Evolutionary conservation across 2,113 vertebrate genomes (phyloP), one percentile per base, ranked within the genome.

Genomic region (Myotis yumanensis): DNA sequence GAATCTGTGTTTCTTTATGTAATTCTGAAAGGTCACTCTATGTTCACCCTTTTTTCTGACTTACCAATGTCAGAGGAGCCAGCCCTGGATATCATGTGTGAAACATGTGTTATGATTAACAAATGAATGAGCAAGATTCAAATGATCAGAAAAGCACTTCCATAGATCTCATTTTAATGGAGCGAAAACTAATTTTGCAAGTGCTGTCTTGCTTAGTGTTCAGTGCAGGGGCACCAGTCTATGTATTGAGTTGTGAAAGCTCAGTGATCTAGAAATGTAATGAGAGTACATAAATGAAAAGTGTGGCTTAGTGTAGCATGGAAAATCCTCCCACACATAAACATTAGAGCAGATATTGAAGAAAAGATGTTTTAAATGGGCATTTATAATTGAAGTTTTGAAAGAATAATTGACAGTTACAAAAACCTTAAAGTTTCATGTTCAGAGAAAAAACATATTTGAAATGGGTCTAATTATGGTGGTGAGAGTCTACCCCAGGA

Each of bases 321-420:
- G 71, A 96, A 97, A 97, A 9, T 14, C 59, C 54, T 95, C 2
- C 22, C 7, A 96, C 73, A 96, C 77, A 90, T 54, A 96, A 97
- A 28, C 10, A 76, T 57, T 84, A 86, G 40, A 66, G 15, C 37
- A 54, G 43, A 54, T 76, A 46, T 40, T 84, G 66, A 22, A 81
- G 59, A 88, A 85, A 18, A 75, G 18, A 62, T 87, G 12, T 17
- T 37, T 91, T 93, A 92, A 81, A 14, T 7, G 94, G 51, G 91
- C n/a, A 80, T 81, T 97, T 81, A 59, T 57, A 23, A 35, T 48
- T 28, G 71, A 14, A 22, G 2, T 68, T 92, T 77, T 69, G 92
- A 87, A 30, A 46, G 90, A 9, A 83, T 59, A 6, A 80, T 91
- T 96, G 37, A 76, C 5, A 25, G 15, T 54, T 57, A 77, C 7